These are phyloP conservation scores for Berghia stephanieae DNA, from an alignment of 1,140 invertebrate species.

Conservation along the genomic window DNA sequence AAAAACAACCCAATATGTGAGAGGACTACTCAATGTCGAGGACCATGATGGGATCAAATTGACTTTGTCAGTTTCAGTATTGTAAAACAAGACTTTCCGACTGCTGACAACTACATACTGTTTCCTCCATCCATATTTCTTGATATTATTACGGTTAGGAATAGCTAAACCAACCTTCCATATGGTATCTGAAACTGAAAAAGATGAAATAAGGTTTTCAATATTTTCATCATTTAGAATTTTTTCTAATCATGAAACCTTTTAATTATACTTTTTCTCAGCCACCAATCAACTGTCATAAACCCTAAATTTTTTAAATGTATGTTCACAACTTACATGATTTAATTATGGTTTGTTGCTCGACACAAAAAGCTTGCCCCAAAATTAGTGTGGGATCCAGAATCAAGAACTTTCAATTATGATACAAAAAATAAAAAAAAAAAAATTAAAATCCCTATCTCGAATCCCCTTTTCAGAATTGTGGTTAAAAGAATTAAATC, in stretches of 20 bases:
- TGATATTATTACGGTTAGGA: conserved; percentile 94
- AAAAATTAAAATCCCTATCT: too few species aligned
- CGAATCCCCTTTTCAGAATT: too few species aligned
- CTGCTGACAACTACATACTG: conserved; percentile 97
- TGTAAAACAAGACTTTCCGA: conserved; percentile 97
- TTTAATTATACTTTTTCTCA: neutral
- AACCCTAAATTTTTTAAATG: too few species aligned
- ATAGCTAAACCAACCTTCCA: conserved; percentile 95
- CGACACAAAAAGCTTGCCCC: too few species aligned
- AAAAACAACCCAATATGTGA: neutral
- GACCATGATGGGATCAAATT: conserved; percentile 93
- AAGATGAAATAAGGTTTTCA: neutral
- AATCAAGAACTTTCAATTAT: too few species aligned
- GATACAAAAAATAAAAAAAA: too few species aligned
- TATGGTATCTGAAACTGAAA: conserved; percentile 72
- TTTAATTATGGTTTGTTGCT: too few species aligned
- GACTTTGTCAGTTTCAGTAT: conserved; percentile 91
- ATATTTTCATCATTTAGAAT: neutral
- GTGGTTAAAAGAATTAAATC: too few species aligned
- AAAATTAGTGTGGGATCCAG: too few species aligned
- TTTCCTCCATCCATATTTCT: conserved; percentile 94
- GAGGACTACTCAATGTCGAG: conserved; percentile 86
- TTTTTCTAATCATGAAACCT: neutral
- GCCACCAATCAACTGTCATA: too few species aligned
- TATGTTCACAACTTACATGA: too few species aligned